phyloP scores from a whole-genome alignment of 2,113 vertebrate genomes.

The Corythornis madagascariensis region DNA sequence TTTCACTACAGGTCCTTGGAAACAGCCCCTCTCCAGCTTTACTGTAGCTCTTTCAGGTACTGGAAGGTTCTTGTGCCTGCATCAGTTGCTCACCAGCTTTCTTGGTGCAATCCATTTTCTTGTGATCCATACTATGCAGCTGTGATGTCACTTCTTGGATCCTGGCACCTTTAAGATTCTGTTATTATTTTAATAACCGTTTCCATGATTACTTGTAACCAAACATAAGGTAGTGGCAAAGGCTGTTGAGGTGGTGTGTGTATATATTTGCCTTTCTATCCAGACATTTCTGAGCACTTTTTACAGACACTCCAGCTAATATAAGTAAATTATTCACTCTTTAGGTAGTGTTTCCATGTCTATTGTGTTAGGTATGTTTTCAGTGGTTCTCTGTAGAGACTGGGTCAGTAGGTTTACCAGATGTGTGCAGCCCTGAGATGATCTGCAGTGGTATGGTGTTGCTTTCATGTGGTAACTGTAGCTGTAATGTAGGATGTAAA shows the following conservation, averaged over 20 bases:
- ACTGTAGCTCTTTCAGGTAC: no score
- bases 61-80: fast-evolving
- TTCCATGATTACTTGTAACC: not conserved
- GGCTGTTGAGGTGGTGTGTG: no score
- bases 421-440: not conserved
- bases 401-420: not conserved
- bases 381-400: not conserved
- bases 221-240: not conserved
- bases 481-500: not conserved
- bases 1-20: no score
- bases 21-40: no score
- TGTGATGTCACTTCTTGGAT: not conserved
- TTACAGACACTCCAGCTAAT: not conserved
- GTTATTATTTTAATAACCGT: fast-evolving
- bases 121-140: not conserved
- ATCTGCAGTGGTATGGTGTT: not conserved
- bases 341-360: not conserved
- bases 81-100: not conserved
- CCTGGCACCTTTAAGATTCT: not conserved
- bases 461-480: not conserved
- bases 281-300: fast-evolving
- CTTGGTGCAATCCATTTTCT: not conserved
- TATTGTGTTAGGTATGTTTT: not conserved
- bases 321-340: not conserved
- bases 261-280: not conserved